Percentiles rank a stretch among this genome's conserved stretches.
Conservation (phyloP, 2,113 vertebrate genomes). For the Gadus chalcogrammus region DNA sequence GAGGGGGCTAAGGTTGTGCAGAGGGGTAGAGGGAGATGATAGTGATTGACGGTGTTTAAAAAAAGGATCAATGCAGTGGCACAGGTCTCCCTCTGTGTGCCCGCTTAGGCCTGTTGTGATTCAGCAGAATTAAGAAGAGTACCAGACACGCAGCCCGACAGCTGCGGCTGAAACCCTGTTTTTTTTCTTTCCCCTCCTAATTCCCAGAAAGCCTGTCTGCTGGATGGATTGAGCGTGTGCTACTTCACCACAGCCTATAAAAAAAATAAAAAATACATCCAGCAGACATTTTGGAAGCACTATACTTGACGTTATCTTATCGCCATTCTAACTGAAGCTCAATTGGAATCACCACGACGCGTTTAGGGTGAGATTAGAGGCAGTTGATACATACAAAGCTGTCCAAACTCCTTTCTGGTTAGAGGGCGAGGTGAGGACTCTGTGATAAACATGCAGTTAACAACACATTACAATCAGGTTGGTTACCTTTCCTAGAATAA, state of each 20-base stretch:
- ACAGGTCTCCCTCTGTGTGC: neutral
- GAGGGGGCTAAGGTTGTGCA: neutral
- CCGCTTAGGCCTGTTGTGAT: constrained; percentile 6
- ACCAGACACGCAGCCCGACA: constrained; percentile 29
- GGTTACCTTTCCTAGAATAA: neutral
- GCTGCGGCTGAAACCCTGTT: constrained; percentile 17
- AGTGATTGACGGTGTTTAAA: neutral
- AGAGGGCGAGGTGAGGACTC: constrained; percentile 67
- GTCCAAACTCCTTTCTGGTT: constrained; percentile 67
- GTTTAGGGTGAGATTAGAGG: constrained; percentile 34
- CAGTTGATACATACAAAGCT: constrained; percentile 69
- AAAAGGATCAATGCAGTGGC: neutral
- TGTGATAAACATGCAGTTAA: constrained; percentile 75
- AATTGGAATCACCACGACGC: constrained; percentile 46
- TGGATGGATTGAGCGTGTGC: constrained; percentile 39
- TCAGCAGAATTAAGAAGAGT: constrained; percentile 42
- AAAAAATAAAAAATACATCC: neutral
- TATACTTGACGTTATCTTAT: constrained; percentile 13
- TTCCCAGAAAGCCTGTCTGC: constrained; percentile 53
- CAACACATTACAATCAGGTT: constrained; percentile 4
- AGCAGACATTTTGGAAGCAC: constrained; percentile 21
- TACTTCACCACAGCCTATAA: constrained; percentile 32
- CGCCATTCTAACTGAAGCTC: constrained; percentile 33
- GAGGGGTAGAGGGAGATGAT: neutral
- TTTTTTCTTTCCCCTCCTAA: constrained; percentile 20